Evolutionary conservation across 2,888 invertebrate species (phyloP).

Genomic region (Agrypnus murinus): DNA sequence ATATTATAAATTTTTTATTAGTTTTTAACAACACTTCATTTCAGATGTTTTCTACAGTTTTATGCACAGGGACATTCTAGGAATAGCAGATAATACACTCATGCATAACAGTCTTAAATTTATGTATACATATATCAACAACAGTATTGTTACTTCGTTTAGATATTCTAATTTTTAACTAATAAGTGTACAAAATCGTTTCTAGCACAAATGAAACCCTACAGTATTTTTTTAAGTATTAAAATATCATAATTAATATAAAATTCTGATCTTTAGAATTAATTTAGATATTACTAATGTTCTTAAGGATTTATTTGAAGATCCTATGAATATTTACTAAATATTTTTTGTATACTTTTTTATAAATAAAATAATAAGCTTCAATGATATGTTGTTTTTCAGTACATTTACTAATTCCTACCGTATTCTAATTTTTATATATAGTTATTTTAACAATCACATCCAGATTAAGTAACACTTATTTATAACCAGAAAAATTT

Average conservation of each 20-base stretch:
- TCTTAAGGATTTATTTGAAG: constrained; percentile 13
- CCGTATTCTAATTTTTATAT: constrained; percentile 31
- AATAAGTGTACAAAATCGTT: constrained; percentile 46
- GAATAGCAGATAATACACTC: constrained; percentile 42
- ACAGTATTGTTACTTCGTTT: constrained; percentile 36
- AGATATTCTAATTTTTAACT: constrained; percentile 23
- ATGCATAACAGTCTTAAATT: constrained; percentile 51
- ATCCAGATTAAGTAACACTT: constrained; percentile 51
- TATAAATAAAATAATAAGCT: constrained; percentile 19
- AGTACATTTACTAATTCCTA: constrained; percentile 43
- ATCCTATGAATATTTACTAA: constrained; percentile 15
- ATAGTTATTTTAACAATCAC: constrained; percentile 41
- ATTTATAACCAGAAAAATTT: constrained; percentile 43
- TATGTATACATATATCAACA: constrained; percentile 51
- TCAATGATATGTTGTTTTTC: constrained; percentile 35
- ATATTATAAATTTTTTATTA: constrained; percentile 47
- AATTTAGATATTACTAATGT: constrained; percentile 21
- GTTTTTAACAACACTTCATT: constrained; percentile 45
- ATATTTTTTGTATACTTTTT: constrained; percentile 15
- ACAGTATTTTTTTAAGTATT: constrained; percentile 13
- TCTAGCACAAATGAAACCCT: constrained; percentile 24
- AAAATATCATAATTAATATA: constrained; percentile 34
- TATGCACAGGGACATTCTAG: constrained; percentile 43
- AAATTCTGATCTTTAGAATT: constrained; percentile 29
- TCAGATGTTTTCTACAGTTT: constrained; percentile 45